A percentile compares a stretch with the other conserved stretches of the same genome.
Evolutionary conservation across 2,113 vertebrate species (phyloP).

Genomic region (Trematomus loennbergii): DNA sequence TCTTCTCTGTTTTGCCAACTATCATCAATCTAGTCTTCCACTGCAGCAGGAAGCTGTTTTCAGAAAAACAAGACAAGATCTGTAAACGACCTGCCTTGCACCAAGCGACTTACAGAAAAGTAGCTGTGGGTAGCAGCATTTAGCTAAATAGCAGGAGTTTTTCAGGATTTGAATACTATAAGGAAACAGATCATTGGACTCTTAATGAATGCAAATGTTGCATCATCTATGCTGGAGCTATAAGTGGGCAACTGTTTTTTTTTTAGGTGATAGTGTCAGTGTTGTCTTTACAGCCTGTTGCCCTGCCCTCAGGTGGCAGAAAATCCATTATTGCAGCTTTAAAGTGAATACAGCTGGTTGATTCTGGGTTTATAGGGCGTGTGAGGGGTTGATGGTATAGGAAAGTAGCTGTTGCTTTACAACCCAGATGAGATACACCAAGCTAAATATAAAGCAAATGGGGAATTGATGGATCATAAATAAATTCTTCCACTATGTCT

Average conservation of each 20-base stretch:
- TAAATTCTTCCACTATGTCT: background rate
- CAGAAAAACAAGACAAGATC: background rate
- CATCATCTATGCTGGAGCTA: no score
- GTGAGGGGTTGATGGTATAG: background rate
- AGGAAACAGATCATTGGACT: no score
- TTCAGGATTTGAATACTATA: background rate
- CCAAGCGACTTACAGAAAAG: background rate
- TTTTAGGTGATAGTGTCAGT: background rate
- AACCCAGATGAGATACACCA: background rate
- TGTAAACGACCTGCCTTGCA: background rate
- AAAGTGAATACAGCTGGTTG: background rate
- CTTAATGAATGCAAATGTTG: no score
- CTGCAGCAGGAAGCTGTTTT: background rate
- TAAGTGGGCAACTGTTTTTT: no score
- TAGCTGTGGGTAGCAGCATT: no score
- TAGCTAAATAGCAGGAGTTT: background rate
- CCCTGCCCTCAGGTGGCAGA: background rate
- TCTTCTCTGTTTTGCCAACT: background rate
- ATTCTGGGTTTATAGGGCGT: background rate
- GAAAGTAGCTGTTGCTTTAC: conserved; percentile 13
- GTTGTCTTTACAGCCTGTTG: background rate
- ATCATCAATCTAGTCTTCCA: background rate
- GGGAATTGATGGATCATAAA: background rate
- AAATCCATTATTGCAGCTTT: conserved; percentile 1
- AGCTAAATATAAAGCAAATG: background rate